Percentiles rank a stretch among this genome's conserved stretches.
These are phyloP conservation scores for Myioborus miniatus DNA, from an alignment of 2,797 vertebrate genomes.

Conservation along the genomic window DNA sequence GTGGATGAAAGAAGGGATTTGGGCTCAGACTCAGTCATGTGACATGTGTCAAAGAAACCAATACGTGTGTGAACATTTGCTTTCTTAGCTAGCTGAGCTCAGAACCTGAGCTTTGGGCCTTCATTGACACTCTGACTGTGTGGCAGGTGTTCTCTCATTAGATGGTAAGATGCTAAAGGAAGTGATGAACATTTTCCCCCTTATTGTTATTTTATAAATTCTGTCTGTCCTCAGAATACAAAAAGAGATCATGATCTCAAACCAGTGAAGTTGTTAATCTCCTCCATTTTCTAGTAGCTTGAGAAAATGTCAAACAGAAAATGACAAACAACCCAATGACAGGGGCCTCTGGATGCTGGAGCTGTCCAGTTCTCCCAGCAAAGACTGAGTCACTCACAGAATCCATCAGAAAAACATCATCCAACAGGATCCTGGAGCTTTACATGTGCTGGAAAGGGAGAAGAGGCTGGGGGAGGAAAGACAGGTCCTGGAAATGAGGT, in stretches of 20 bases:
- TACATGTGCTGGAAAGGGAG: neutral
- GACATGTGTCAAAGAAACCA: neutral
- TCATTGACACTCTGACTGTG: neutral
- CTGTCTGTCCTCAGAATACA: neutral
- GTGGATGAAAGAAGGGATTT: neutral
- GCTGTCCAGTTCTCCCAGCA: neutral
- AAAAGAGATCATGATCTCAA: neutral
- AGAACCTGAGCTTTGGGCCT: conserved; percentile 6
- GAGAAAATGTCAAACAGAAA: conserved; percentile 9
- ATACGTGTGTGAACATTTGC: neutral
- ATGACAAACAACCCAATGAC: neutral
- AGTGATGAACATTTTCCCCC: neutral
- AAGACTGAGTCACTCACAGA: neutral
- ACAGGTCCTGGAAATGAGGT: neutral
- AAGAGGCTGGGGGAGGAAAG: neutral
- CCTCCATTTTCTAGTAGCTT: neutral
- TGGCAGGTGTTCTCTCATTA: neutral
- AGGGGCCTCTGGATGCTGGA: neutral
- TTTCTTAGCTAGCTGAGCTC: neutral
- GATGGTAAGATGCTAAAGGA: neutral
- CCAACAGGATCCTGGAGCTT: neutral
- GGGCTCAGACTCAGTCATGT: neutral
- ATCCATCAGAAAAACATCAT: neutral
- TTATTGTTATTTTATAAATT: neutral
- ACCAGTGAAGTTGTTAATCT: neutral